phyloP scores from a whole-genome alignment of 2,888 invertebrate genomes.

The Hirtodrosophila alboralis region DNA sequence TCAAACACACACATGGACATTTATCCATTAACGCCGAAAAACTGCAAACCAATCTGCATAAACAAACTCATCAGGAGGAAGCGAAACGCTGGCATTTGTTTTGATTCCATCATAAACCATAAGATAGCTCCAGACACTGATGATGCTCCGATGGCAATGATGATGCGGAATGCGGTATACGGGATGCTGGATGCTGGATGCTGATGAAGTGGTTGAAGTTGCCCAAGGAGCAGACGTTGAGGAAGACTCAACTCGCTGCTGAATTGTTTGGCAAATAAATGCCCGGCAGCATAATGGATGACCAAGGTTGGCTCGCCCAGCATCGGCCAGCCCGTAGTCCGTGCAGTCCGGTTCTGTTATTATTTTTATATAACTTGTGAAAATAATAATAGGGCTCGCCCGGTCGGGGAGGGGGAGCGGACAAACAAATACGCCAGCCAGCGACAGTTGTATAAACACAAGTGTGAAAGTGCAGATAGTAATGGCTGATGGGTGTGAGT shows the following conservation, averaged over 20 bases:
- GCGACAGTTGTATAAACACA: conserved; percentile 80
- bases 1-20: conserved; percentile 48
- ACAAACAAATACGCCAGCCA: conserved; percentile 59
- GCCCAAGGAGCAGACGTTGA: conserved; percentile 62
- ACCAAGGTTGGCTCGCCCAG: conserved; percentile 37
- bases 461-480: conserved; percentile 80
- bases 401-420: conserved; percentile 31
- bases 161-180: conserved; percentile 1
- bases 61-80: conserved; percentile 74
- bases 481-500: conserved; percentile 40
- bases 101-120: conserved; percentile 79
- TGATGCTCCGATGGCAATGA: conserved; percentile 41
- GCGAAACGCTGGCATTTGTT: conserved; percentile 68
- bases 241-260: conserved; percentile 45
- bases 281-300: conserved; percentile 82
- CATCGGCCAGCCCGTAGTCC: conserved; percentile 24
- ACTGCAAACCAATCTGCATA: conserved; percentile 77
- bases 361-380: conserved; percentile 80
- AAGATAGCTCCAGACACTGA: conserved; percentile 66
- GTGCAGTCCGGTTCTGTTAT: conserved; percentile 57
- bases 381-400: conserved; percentile 75
- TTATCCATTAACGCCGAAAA: conserved; percentile 78
- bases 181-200: conserved; percentile 26
- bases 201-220: conserved; percentile 77
- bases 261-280: conserved; percentile 81